Conservation (phyloP, 2,888 invertebrate species). For the Bembecia ichneumoniformis region DNA sequence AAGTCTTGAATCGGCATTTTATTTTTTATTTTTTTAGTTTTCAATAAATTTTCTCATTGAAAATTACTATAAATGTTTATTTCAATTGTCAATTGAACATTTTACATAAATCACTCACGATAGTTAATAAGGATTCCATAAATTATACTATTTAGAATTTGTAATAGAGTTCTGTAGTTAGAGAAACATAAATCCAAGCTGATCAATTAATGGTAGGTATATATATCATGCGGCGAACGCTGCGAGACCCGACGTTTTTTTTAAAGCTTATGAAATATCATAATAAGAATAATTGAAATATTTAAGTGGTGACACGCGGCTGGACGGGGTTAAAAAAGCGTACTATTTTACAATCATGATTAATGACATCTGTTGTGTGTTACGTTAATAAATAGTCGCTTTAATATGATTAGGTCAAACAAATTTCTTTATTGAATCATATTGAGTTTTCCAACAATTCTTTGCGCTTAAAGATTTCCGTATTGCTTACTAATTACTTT, state of each 20-base stretch:
- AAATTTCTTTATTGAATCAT: too few relatives aligned
- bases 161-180: not conserved
- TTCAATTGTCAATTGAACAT: too few relatives aligned
- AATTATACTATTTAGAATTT: not conserved
- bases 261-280: constrained; percentile 37
- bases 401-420: not conserved
- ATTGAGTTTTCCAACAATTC: too few relatives aligned
- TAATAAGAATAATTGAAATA: constrained; percentile 56
- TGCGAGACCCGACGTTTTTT: not conserved
- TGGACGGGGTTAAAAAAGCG: constrained; percentile 14
- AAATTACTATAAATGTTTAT: too few relatives aligned
- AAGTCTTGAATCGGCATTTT: too few relatives aligned
- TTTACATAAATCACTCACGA: not conserved
- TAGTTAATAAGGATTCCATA: not conserved
- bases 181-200: constrained; percentile 6
- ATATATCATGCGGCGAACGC: too few relatives aligned
- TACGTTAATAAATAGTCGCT: not conserved
- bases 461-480: too few relatives aligned
- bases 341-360: constrained; percentile 15
- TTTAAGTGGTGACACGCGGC: constrained; percentile 48
- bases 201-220: constrained; percentile 4
- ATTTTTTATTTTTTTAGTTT: too few relatives aligned
- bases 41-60: too few relatives aligned
- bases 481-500: too few relatives aligned
- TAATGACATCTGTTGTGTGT: constrained; percentile 9